Conservation (phyloP, 1,140 invertebrate species). For the Drosophila micromelanica region DNA sequence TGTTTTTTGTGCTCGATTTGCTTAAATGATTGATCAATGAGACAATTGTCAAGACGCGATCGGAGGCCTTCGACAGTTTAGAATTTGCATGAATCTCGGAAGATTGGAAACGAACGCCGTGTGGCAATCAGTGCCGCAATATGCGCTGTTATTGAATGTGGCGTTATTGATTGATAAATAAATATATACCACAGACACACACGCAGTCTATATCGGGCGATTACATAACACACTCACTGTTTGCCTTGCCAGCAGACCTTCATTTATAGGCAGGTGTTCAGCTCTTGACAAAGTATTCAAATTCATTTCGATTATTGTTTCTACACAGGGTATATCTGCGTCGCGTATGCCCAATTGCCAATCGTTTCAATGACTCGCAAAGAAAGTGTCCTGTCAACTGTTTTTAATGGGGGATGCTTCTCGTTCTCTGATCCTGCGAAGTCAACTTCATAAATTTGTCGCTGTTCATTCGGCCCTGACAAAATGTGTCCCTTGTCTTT, state of each 20-base stretch:
- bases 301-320: too few relatives aligned
- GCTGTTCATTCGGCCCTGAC: constrained; percentile 73
- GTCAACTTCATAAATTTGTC: constrained; percentile 63
- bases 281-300: background rate
- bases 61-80: constrained; percentile 44
- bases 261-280: background rate
- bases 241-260: background rate
- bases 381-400: constrained; percentile 31
- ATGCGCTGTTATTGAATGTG: constrained; percentile 32
- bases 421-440: constrained; percentile 39
- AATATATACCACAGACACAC: constrained; percentile 31
- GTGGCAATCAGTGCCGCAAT: constrained; percentile 47
- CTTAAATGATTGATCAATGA: constrained; percentile 84
- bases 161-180: constrained; percentile 74
- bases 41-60: constrained; percentile 65
- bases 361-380: constrained; percentile 15
- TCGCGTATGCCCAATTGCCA: constrained; percentile 10
- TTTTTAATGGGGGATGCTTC: constrained; percentile 22
- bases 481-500: constrained; percentile 78
- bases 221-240: constrained; percentile 51
- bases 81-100: constrained; percentile 77
- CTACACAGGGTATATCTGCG: constrained; percentile 2
- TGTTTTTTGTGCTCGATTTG: constrained; percentile 21
- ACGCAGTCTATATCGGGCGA: constrained; percentile 15
- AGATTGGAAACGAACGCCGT: constrained; percentile 10